phyloP scores from a whole-genome alignment of 2,888 invertebrate genomes.

The Nymphalis polychloros region DNA sequence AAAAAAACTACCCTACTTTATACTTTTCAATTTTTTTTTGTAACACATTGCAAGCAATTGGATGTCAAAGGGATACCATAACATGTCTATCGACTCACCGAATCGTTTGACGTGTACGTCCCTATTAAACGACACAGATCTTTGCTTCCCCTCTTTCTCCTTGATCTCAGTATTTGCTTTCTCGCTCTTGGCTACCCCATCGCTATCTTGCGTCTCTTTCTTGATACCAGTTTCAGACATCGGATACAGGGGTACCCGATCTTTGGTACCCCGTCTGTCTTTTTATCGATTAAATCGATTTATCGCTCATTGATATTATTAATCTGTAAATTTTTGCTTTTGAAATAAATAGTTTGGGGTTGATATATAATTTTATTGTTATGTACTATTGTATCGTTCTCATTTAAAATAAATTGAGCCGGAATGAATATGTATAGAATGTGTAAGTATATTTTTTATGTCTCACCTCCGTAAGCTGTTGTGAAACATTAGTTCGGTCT shows the following conservation, averaged over 20 bases:
- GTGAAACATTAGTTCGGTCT: conserved; percentile 43
- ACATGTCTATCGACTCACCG: conserved; percentile 82
- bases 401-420: no score
- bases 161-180: conserved; percentile 56
- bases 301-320: conserved; percentile 67
- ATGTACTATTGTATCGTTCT: no score
- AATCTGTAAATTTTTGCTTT: conserved; percentile 64
- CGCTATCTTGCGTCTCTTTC: conserved; percentile 70
- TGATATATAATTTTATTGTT: background rate
- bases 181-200: conserved; percentile 61
- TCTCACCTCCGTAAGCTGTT: conserved; percentile 48
- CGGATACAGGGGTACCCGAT: conserved; percentile 67
- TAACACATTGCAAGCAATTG: conserved; percentile 34
- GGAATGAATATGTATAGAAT: background rate
- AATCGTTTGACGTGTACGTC: conserved; percentile 95
- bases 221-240: conserved; percentile 74
- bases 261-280: conserved; percentile 59
- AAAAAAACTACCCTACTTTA: no score
- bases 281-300: conserved; percentile 50
- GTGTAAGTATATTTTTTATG: conserved; percentile 4
- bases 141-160: conserved; percentile 76
- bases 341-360: conserved; percentile 23
- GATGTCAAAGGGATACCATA: conserved; percentile 29
- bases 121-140: conserved; percentile 93
- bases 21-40: background rate